Base-by-base conservation (phyloP, 2,113 vertebrate species). In the Monarcha castaneiventris region DNA sequence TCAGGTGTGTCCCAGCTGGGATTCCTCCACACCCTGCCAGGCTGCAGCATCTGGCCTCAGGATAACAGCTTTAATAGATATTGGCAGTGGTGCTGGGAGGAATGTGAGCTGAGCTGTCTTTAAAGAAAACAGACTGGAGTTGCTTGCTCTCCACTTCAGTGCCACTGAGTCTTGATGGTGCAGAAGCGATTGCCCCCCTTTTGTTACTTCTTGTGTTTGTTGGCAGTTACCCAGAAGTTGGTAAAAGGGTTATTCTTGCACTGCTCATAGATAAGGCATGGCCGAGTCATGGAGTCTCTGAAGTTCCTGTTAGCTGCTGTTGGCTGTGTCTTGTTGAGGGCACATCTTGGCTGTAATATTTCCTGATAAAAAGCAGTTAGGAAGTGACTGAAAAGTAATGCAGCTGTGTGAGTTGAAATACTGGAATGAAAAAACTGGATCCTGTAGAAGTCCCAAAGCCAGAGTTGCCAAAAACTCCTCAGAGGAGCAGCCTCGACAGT, bases 1-100 rank as follows among this genome's bases (percentile, higher is more conserved):
- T 41, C 13, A 2, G n/a, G 2, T 0, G 0, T 7, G 15, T 58
- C 62, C 46, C 30, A 10, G 67, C 23, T 17, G 49, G 43, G 18
- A 33, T 55, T 26, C 13, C 49, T 44, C 41, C 1, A 4, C 2
- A 3, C n/a, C 21, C 33, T 7, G 1, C 56, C 5, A 7, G 26
- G n/a, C 51, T n/a, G 52, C 3, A 1, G 37, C 9, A 1, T 11
- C 35, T 1, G 2, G 32, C 66, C 46, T 2, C 0, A 1, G 43
- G 33, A 4, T 17, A 2, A 2, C 9, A 3, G 35, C 61, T 25
- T 3, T 13, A n/a, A 5, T 5, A 10, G 30, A 16, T 5, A 7
- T 26, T 27, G n/a, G n/a, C 10, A 35, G 1, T 20, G n/a, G 33
- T 39, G 55, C 44, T 39, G 37, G 37, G 39, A 64, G 67, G 10